Evolutionary conservation across 2,113 vertebrate genomes (phyloP), one percentile per base, ranked within the genome.

Genomic region (Oreocharis arfaki): DNA sequence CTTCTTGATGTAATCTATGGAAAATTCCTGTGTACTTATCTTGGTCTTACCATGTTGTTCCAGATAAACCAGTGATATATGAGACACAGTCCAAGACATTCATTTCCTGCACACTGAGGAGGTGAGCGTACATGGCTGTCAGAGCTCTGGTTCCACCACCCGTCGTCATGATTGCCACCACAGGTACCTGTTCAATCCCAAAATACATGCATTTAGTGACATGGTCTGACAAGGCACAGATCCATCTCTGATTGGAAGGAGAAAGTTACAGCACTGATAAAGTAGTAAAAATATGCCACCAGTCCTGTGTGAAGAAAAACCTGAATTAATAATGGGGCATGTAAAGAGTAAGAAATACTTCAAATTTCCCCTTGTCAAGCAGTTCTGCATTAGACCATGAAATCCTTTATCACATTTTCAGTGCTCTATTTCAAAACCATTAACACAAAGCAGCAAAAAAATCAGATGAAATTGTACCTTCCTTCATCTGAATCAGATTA

Each of bases 61-160:
- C 99, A 0, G 99, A 99, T 74, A 99, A 98, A 50, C 98, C 98
- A 5, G 98, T 98, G 89, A 99, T 97, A 68, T 99, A 99, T 32
- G 96, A 98, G 84, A 98, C 90, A 59, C 98, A 97, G 73, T 99
- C 97, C 83, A 99, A 95, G 81, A 98, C 70, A 41, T 97, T 98
- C 30, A 98, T 88, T 23, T 98, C 97, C 98, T 99, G 98, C 47
- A 99, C 96, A 3, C 97, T 98, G 84, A 95, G 98, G 89, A 99
- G 94, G 83, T 98, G 98, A 47, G 98, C 98, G 0, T 98, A 98
- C 94, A 98, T 95, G 80, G 98, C 95, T 0, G 98, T 98, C 97
- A 99, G 98, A 32, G 99, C 99, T 96, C 99, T 98, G 7, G 98
- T 88, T 61, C 99, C 98, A 33, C 99, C 99, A 1, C 99, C 99